Evolutionary conservation across 1,140 invertebrate species (phyloP), one percentile per base, ranked within the genome.

Genomic region (Neodiprion pinetum): DNA sequence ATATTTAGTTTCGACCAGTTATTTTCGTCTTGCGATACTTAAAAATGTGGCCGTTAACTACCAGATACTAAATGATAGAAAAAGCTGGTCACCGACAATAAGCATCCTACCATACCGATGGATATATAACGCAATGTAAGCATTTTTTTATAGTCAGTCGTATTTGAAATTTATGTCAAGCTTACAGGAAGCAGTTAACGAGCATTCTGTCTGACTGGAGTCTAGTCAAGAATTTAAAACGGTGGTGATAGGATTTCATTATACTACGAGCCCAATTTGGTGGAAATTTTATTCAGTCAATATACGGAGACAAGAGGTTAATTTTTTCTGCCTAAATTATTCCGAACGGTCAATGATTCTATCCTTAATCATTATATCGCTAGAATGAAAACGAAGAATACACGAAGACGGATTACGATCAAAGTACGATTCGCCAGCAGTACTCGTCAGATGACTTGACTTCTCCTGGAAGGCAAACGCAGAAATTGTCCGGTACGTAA

Each of bases 131-230:
- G 28, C 28, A 61, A 7, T 61, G 11, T 61, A 61, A 17, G 53
- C n/a, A 61, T 61, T 61, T 61, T 53, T 61, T 61, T 61, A 61
- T 61, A 17, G 53, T 61, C 53, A 14, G 53, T 61, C 53, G 53
- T 61, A 17, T 61, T 61, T 61, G 53, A 61, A 61, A 61, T 61
- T 61, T 61, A 61, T 61, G 9, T 61, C 53, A 61, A 61, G 3
- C 9, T 12, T 61, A 61, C 14, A 61, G 11, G 53, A 61, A 61
- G 53, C 11, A 12, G 53, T 17, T 61, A 61, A 61, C 53, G 53
- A 61, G 53, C 53, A 61, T 61, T 61, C 53, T 61, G 11, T 17
- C 5, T 12, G 9, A 61, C 53, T 17, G 11, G n/a, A 40, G 53
- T 61, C 53, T 12, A 61, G 53, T 61, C 3, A 61, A 61, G 53